Percentiles rank a stretch among this genome's conserved stretches.
Evolutionary conservation across 2,797 vertebrate species (phyloP).

Genomic region (Micrastur ruficollis): DNA sequence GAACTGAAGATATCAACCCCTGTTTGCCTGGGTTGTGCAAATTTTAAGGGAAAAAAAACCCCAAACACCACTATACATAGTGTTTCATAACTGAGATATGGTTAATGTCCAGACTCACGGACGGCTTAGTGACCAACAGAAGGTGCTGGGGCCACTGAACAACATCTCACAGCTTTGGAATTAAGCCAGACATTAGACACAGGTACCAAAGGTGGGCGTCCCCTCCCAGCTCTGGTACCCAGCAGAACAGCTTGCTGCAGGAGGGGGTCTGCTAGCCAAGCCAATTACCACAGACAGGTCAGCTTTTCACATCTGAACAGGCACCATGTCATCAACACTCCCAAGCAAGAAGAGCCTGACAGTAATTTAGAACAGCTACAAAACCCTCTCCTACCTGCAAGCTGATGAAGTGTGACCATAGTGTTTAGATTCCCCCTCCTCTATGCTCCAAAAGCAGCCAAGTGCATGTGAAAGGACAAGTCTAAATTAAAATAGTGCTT

Average conservation of each 20-base stretch:
- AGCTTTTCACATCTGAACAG: background rate
- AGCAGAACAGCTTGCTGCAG: background rate
- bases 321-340: background rate
- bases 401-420: background rate
- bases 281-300: background rate
- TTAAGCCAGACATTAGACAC: background rate
- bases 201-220: background rate
- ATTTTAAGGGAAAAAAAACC: background rate
- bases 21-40: background rate
- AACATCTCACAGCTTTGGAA: slow-evolving; percentile 16
- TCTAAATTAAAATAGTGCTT: slow-evolving; percentile 32
- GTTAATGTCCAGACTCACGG: background rate
- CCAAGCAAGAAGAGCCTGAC: background rate
- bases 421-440: background rate
- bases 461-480: slow-evolving; percentile 25
- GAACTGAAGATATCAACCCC: background rate
- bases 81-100: background rate
- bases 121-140: background rate
- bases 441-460: slow-evolving; percentile 1
- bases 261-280: background rate
- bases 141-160: background rate
- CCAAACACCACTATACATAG: background rate
- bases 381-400: background rate
- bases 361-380: background rate
- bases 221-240: background rate